Evolutionary conservation across 1,140 invertebrate genomes (phyloP).

Genomic region (Sogatella furcifera): DNA sequence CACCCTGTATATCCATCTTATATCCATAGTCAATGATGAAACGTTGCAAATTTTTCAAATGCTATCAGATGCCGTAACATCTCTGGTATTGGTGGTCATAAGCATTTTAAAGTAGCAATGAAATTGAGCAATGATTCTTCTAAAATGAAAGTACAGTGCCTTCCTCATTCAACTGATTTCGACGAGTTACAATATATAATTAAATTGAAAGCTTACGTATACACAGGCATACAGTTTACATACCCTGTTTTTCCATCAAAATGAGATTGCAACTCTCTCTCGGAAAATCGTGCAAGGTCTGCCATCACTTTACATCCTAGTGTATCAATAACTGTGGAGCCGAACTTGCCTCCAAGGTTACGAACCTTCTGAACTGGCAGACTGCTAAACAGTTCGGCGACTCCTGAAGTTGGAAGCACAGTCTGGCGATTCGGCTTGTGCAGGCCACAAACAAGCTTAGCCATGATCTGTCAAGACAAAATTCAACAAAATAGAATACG

Average conservation of each 20-base stretch:
- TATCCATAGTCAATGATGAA: too few species aligned
- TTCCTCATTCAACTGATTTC: too few species aligned
- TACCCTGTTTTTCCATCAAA: constrained; percentile 82
- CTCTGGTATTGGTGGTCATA: too few species aligned
- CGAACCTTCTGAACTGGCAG: constrained; percentile 69
- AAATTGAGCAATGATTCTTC: too few species aligned
- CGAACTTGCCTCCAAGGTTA: constrained; percentile 83
- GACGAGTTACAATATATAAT: too few species aligned
- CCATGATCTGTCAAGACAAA: constrained; percentile 49
- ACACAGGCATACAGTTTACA: constrained; percentile 23
- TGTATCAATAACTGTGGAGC: constrained; percentile 54
- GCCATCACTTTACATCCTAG: constrained; percentile 67
- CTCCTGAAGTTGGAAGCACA: constrained; percentile 57
- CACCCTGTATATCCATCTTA: too few species aligned
- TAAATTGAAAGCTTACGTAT: too few species aligned
- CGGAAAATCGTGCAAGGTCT: constrained; percentile 56
- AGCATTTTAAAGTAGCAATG: too few species aligned
- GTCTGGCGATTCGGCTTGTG: constrained; percentile 94
- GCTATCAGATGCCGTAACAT: too few species aligned
- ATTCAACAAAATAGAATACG: too few species aligned
- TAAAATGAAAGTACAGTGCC: too few species aligned
- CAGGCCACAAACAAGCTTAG: constrained; percentile 85
- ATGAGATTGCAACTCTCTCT: constrained; percentile 51
- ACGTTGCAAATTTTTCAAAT: too few species aligned
- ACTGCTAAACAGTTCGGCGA: constrained; percentile 49